Evolutionary conservation across 92 coral and sea anemone species (phyloP).

Genomic region (Zoanthus sansibaricus): DNA sequence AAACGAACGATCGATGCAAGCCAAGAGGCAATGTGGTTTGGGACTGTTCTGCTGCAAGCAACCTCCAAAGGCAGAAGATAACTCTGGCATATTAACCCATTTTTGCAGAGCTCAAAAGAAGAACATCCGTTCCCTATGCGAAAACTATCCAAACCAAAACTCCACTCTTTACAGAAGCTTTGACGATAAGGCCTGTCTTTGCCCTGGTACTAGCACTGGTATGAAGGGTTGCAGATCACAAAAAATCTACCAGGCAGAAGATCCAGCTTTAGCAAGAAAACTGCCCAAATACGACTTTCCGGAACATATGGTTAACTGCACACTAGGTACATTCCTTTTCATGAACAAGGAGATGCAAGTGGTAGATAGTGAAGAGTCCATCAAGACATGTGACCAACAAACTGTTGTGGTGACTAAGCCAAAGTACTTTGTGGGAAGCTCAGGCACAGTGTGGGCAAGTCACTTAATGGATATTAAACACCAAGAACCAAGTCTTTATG

Average conservation of each 20-base stretch:
- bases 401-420: slow-evolving; percentile 9
- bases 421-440: slow-evolving; percentile 22
- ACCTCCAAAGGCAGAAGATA: slow-evolving; percentile 37
- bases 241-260: slow-evolving; percentile 31
- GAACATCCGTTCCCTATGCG: slow-evolving; percentile 14
- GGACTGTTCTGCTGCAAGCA: slow-evolving; percentile 23
- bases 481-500: slow-evolving; percentile 37
- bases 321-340: slow-evolving; percentile 19
- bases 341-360: background rate
- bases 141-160: slow-evolving; percentile 4
- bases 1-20: background rate
- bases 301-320: background rate
- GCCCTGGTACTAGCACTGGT: slow-evolving; percentile 47
- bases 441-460: slow-evolving; percentile 41
- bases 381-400: background rate
- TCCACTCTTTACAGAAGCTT: slow-evolving; percentile 16
- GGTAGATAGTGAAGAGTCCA: slow-evolving; percentile 6
- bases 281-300: slow-evolving; percentile 50
- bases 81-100: slow-evolving; percentile 10
- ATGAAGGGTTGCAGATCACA: slow-evolving; percentile 21
- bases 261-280: slow-evolving; percentile 24
- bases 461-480: slow-evolving; percentile 40
- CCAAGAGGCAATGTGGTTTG: slow-evolving; percentile 14
- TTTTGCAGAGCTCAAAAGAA: slow-evolving; percentile 31
- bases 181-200: slow-evolving; percentile 46